Percentiles rank a stretch among this genome's conserved stretches.
Evolutionary conservation across 1,140 invertebrate genomes (phyloP).

Genomic region (Tetranychus urticae): DNA sequence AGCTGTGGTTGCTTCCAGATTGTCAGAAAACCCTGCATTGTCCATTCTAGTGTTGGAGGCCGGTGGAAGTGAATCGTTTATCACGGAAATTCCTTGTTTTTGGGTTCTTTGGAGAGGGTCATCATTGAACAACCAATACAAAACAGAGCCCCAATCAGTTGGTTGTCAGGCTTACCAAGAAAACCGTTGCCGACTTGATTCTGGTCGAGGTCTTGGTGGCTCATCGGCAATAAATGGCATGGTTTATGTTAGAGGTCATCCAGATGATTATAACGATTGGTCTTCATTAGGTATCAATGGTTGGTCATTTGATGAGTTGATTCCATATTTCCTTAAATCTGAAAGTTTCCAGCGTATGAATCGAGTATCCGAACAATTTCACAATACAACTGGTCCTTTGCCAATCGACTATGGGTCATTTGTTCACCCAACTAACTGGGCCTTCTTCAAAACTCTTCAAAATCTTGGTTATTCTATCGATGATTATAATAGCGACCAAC

Average conservation of each 20-base stretch:
- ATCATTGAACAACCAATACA: too few relatives aligned
- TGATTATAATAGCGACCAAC: slow-evolving; percentile 15
- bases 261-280: slow-evolving; percentile 78
- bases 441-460: slow-evolving; percentile 27
- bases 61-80: not conserved
- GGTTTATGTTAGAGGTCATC: slow-evolving; percentile 78
- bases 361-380: not conserved
- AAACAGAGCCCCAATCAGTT: not conserved
- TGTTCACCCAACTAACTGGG: not conserved
- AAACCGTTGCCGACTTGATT: slow-evolving; percentile 29
- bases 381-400: not conserved
- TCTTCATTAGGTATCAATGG: slow-evolving; percentile 63
- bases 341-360: slow-evolving; percentile 29
- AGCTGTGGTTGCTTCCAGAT: not conserved
- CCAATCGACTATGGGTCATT: not conserved
- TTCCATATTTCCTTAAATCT: slow-evolving; percentile 65
- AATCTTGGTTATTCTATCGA: slow-evolving; percentile 36
- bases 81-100: not conserved
- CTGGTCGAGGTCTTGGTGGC: slow-evolving; percentile 28
- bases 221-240: slow-evolving; percentile 77
- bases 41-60: not conserved
- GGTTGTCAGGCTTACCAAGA: slow-evolving; percentile 24
- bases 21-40: not conserved
- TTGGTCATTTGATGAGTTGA: slow-evolving; percentile 63
- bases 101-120: not conserved